Conservation (phyloP, 2,888 invertebrate genomes). For the Lepidochrysops patricia region DNA sequence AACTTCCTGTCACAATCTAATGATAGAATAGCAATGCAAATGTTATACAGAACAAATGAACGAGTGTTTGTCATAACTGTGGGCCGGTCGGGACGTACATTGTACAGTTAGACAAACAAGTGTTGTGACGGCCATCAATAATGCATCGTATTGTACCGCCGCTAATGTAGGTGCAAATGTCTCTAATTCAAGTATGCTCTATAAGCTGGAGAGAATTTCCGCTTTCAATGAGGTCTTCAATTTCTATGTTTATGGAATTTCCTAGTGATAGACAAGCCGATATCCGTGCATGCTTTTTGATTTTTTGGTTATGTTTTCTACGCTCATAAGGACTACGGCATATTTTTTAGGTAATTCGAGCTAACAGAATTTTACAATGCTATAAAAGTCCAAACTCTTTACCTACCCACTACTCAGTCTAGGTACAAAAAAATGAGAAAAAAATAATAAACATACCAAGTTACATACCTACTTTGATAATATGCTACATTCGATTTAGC, state of each 20-base stretch:
- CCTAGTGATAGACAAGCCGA: too few relatives aligned
- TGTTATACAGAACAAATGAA: slow-evolving; percentile 63
- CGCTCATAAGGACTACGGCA: too few relatives aligned
- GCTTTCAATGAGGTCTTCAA: slow-evolving; percentile 19
- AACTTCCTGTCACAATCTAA: background rate
- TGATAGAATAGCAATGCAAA: slow-evolving; percentile 42
- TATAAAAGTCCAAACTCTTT: too few relatives aligned
- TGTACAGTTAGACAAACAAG: slow-evolving; percentile 68
- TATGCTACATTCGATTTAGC: too few relatives aligned
- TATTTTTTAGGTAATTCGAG: too few relatives aligned
- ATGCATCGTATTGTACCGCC: slow-evolving; percentile 60
- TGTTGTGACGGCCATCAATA: slow-evolving; percentile 59
- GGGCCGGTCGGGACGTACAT: slow-evolving; percentile 59
- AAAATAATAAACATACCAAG: too few relatives aligned
- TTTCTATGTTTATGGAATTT: background rate
- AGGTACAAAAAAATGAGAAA: too few relatives aligned
- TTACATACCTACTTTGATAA: too few relatives aligned
- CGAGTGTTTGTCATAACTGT: slow-evolving; percentile 67
- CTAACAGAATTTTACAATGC: too few relatives aligned
- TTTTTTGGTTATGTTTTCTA: too few relatives aligned
- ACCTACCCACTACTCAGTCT: too few relatives aligned
- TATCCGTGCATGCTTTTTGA: too few relatives aligned
- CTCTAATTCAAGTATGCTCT: slow-evolving; percentile 31
- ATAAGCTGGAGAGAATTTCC: slow-evolving; percentile 23
- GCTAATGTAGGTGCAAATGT: slow-evolving; percentile 51